Percentiles rank a stretch among this genome's conserved stretches.
Conservation (phyloP, 92 coral and sea anemone species). For the Epizoanthus rinbou region DNA sequence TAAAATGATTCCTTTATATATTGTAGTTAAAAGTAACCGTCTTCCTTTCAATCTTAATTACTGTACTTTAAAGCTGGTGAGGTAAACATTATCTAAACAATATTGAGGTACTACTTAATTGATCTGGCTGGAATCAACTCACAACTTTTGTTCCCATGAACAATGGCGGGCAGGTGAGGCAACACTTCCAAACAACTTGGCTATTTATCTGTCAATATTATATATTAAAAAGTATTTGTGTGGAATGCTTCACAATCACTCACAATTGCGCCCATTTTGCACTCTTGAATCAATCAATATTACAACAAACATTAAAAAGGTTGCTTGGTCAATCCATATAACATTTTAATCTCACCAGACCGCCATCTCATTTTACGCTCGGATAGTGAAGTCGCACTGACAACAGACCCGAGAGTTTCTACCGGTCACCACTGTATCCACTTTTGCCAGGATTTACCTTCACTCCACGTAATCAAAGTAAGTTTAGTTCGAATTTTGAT, state of each 20-base stretch:
- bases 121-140: neutral
- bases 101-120: neutral
- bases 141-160: neutral
- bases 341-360: neutral
- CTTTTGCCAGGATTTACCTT: too few relatives aligned
- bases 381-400: neutral
- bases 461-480: too few relatives aligned
- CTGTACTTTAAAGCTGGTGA: neutral
- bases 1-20: too few relatives aligned
- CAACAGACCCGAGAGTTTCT: neutral
- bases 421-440: too few relatives aligned
- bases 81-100: neutral
- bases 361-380: neutral
- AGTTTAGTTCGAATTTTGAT: too few relatives aligned
- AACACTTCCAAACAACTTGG: neutral
- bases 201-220: neutral
- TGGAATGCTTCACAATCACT: slow-evolving; percentile 16
- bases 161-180: slow-evolving; percentile 24
- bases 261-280: slow-evolving; percentile 31
- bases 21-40: neutral
- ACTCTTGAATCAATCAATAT: slow-evolving; percentile 18
- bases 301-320: neutral
- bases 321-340: neutral
- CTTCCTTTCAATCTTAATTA: neutral
- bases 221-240: neutral